Evolutionary conservation across 2,113 vertebrate species (phyloP), one percentile per base, ranked within the genome.

Genomic region (Elachura formosa): DNA sequence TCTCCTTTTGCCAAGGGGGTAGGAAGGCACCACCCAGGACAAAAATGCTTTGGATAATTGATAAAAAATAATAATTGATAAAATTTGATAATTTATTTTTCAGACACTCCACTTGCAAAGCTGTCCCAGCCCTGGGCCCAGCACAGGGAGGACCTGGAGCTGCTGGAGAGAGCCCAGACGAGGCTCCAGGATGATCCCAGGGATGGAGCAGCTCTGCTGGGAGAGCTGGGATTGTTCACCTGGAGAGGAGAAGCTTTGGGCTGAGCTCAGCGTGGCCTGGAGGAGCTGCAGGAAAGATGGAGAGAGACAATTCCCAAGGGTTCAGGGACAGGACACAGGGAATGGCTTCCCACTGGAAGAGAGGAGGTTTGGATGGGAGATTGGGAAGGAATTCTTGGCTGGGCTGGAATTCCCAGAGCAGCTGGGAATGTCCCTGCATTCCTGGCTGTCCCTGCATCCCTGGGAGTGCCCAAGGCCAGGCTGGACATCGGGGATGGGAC

Each of bases 331-430:
- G 56, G 6, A 40, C 3, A 5, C n/a, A 26, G 45, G 43, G 73
- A 40, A 26, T 40, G 55, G 11, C 5, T 55, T 45, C 5, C 10
- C 13, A 55, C 2, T 43, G 13, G 1, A 52, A 45, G 2, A 33
- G n/a, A 2, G 38, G 2, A 46, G 62, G 40, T 12, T 0, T 55
- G 2, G 49, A 4, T 56, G 62, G 51, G 51, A 33, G 10, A 0
- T 7, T 26, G 28, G 41, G 41, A 6, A 33, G 41, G 8, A 55
- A 66, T 67, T 38, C 4, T 16, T 46, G 8, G 2, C 33, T 74
- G 66, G 45, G 7, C 6, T 33, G 13, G 26, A 11, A 49, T 68
- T 36, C 34, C 10, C 52, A 48, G 29, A 58, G 23, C 2, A 31
- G 41, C 51, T 46, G 62, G 1, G 40, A 40, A 49, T 68, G 43